Evolutionary conservation across 1,140 invertebrate genomes (phyloP), one percentile per base, ranked within the genome.

Genomic region (Mesaphorura yosii): DNA sequence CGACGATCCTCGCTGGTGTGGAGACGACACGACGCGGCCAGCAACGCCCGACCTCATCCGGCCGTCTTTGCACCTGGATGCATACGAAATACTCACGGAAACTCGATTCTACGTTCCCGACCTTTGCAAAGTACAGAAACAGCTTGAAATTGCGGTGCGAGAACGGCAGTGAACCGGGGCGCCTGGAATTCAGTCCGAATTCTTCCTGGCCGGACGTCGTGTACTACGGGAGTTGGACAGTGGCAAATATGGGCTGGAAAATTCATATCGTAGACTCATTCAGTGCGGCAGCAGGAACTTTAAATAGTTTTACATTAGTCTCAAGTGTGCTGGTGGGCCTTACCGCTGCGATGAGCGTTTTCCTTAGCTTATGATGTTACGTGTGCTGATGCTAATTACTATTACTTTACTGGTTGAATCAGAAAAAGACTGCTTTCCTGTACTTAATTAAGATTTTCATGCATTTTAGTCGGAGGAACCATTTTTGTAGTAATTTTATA

Each of bases 201-300:
- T 78, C 82, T 14, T 80, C 84, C 0, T 93, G 88, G 84, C 90
- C 91, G 0, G 88, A 94, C 67, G 75, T 79, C 10, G 87, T 95
- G 17, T 95, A 93, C 70, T 95, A 94, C 66, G 86, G 92, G 70
- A 91, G 87, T 46, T 94, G 88, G 69, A 88, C 85, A 0, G 86
- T 90, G 58, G 76, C 81, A 1, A 87, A 90, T 64, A 90, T 91
- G 86, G 88, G 88, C 20, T 88, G 84, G 80, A 87, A 86, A 69
- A 87, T 92, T 59, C 79, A 84, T 60, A 78, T 92, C 20, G 78
- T 92, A 0, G 86, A 92, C 61, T 12, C 7, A 6, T 7, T 46
- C 23, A 27, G 44, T n/a, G n/a, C n/a, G n/a, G n/a, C n/a, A n/a
- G n/a, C n/a, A n/a, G n/a, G n/a, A n/a, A n/a, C n/a, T n/a, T n/a